phyloP scores from a whole-genome alignment of 2,113 vertebrate species.

The Panthera leo region DNA sequence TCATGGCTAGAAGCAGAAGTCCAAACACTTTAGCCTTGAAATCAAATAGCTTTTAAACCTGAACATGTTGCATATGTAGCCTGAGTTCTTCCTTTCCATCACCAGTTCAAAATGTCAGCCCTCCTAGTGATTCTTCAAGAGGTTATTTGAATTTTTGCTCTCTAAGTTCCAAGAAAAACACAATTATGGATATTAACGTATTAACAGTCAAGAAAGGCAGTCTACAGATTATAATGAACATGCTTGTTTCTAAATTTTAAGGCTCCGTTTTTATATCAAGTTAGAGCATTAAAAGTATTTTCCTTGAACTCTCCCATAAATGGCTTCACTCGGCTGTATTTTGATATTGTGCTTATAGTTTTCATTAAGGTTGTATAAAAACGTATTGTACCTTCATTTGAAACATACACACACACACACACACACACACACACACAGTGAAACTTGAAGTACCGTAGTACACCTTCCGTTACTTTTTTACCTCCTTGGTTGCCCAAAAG shows the following conservation, averaged over 20 bases:
- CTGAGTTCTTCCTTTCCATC: not conserved
- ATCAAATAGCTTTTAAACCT: not conserved
- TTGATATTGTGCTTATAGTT: not conserved
- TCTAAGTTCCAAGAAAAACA: not conserved
- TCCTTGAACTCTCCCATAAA: not conserved
- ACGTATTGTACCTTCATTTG: not conserved
- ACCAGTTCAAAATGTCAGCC: not conserved
- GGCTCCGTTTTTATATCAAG: not conserved
- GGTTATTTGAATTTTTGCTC: not conserved
- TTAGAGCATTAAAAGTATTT: constrained; percentile 8
- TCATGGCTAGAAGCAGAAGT: not conserved
- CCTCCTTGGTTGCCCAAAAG: not conserved
- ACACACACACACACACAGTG: not conserved
- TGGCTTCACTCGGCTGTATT: not conserved
- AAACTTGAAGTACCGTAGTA: not conserved
- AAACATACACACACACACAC: not conserved
- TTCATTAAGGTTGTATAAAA: not conserved
- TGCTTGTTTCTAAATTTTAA: not conserved
- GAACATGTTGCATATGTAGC: not conserved
- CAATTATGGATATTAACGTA: not conserved
- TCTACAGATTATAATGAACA: not conserved
- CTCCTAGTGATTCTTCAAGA: not conserved
- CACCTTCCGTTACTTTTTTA: not conserved
- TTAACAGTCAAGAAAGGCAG: not conserved
- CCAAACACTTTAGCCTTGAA: not conserved